Evolutionary conservation across 2,113 vertebrate genomes (phyloP).

Genomic region (Ibidorhyncha struthersii): DNA sequence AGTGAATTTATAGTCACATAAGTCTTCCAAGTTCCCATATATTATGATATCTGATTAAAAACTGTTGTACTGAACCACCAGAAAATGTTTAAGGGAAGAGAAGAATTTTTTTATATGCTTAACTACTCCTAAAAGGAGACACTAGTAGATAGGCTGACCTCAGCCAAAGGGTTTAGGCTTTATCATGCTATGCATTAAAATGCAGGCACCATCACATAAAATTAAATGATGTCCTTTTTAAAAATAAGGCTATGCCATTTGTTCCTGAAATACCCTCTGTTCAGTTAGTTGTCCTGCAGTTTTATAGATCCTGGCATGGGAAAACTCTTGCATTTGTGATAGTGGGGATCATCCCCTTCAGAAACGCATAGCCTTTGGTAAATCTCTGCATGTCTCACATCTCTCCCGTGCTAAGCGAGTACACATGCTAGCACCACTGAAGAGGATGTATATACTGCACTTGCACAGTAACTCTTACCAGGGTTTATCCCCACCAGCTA

Average conservation of each 20-base stretch:
- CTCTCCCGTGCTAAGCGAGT: neutral
- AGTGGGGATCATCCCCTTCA: neutral
- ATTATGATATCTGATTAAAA: neutral
- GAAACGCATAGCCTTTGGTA: neutral
- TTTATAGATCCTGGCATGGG: conserved; percentile 6
- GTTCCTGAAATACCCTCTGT: neutral
- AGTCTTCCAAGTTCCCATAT: neutral
- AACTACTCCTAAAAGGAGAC: neutral
- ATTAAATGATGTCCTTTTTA: conserved; percentile 20
- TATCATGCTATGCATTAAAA: conserved; percentile 16
- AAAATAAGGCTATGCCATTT: neutral
- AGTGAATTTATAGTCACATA: neutral
- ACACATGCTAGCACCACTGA: neutral
- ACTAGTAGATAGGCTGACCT: neutral
- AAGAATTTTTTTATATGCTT: neutral
- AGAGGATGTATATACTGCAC: neutral
- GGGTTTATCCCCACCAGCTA: neutral
- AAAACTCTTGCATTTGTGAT: conserved; percentile 3
- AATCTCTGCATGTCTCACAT: neutral
- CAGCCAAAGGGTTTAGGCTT: neutral
- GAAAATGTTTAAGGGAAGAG: neutral
- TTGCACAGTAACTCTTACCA: neutral
- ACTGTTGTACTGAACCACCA: neutral
- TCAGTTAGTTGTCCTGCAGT: neutral
- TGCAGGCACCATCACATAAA: neutral